Evolutionary conservation across 23 tunicate genomes (phyloP), one percentile per base, ranked within the genome.

Genomic region (Halocynthia roretzi): DNA sequence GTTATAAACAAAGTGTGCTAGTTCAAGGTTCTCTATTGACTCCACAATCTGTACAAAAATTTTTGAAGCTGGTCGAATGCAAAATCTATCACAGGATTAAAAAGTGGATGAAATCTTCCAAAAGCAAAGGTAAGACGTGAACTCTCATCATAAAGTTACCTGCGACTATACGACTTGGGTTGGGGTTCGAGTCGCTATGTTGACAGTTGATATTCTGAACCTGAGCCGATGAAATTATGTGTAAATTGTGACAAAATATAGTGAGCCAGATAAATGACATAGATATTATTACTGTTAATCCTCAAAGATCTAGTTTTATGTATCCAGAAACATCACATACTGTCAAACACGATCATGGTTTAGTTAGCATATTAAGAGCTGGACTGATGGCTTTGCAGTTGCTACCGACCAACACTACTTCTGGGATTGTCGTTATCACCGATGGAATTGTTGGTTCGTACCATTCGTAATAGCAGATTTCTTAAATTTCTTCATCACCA

Each of bases 391-490:
- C 87, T n/a, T 75, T 94, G 19, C 70, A 83, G 52, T 80, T 85
- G 6, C 68, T 85, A 57, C 92, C 92, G 12, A 64, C 99, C 7
- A 94, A 94, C 71, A 66, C 84, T 12, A 88, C 82, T 44, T 81
- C 93, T 10, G 80, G 85, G 20, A 57, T 94, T 67, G 80, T 87
- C 7, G 87, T 94, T 60, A 53, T 94, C 18, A 94, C 96, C 50
- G 99, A 94, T 81, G 95, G 99, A 7, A 84, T 92, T 8, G 40
- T 86, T 18, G 92, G 93, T 74, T 17, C 20, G n/a, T 67, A n/a
- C 49, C 17, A 15, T 18, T 60, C 18, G 64, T 18, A 60, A 15
- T 15, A 15, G 64, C 64, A 15, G 64, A n/a, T 60, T 58, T 14
- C 17, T 58, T 15, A 4, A n/a, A 58, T 58, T 14, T 58, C 17